Conservation (phyloP, 2,113 vertebrate genomes). For the Proterorhinus semilunaris region DNA sequence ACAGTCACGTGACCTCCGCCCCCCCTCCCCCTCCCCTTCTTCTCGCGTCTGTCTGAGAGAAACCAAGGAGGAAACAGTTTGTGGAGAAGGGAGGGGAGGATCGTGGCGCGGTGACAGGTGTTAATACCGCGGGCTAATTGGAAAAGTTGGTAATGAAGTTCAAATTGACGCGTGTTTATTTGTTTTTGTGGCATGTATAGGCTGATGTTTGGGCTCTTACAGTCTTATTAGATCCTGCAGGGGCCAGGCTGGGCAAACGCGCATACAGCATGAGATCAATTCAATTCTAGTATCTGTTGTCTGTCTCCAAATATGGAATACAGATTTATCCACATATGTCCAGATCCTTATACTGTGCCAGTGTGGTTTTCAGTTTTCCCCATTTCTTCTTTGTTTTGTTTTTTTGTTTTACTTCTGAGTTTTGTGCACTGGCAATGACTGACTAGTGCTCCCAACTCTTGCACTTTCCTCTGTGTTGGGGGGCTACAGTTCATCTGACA, state of each 20-base stretch:
- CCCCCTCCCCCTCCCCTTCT: background rate
- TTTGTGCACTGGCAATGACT: too few relatives aligned
- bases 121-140: slow-evolving; percentile 12
- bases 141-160: slow-evolving; percentile 15
- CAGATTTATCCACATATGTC: too few relatives aligned
- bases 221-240: background rate
- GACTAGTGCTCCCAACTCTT: slow-evolving; percentile 13
- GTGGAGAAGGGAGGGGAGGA: slow-evolving; percentile 28
- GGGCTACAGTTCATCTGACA: slow-evolving; percentile 81
- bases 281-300: too few relatives aligned
- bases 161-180: slow-evolving; percentile 6
- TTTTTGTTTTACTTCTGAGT: too few relatives aligned
- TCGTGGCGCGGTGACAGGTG: slow-evolving; percentile 6
- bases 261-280: background rate
- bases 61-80: slow-evolving; percentile 68
- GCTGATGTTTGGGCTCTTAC: background rate
- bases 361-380: too few relatives aligned
- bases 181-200: background rate
- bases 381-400: too few relatives aligned
- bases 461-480: slow-evolving; percentile 64
- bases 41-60: slow-evolving; percentile 49
- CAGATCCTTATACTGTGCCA: too few relatives aligned
- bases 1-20: slow-evolving; percentile 71
- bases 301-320: background rate
- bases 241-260: background rate